These are phyloP conservation scores for Oryctolagus cuniculus DNA, from an alignment of 2,113 vertebrate genomes.

Conservation along the genomic window mOryCun1.1 NC_091435.1:172393001-172393500, in stretches of 20 bases:
- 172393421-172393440: background rate
- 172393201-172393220: background rate
- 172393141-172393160: background rate
- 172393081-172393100: too few species aligned
- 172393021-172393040: too few species aligned
- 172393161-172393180: background rate
- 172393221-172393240: slow-evolving; percentile 4
- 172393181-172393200: background rate
- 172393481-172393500: background rate
- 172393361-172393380: background rate
- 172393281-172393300: background rate
- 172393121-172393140: too few species aligned
- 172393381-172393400: background rate
- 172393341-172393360: background rate
- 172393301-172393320: background rate
- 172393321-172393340: background rate
- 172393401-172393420: background rate
- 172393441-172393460: background rate
- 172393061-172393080: too few species aligned
- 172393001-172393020: too few species aligned
- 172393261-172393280: background rate
- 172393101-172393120: too few species aligned
- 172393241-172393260: background rate
- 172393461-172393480: background rate
- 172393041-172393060: too few species aligned